These are phyloP conservation scores for Teleopsis dalmanni DNA, from an alignment of 1,140 invertebrate species.

Conservation along the genomic window DNA sequence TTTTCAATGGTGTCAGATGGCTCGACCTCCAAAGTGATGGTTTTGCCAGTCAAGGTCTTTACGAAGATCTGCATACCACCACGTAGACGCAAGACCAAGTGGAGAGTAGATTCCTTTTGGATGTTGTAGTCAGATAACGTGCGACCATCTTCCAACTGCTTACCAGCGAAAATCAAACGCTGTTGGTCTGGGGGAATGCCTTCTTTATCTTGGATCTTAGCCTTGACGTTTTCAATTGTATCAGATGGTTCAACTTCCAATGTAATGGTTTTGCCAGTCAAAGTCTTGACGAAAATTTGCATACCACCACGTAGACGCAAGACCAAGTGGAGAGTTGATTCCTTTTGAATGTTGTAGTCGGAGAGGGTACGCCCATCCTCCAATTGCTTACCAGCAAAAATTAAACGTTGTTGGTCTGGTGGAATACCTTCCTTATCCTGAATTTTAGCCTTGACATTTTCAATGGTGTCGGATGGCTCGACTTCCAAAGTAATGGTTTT, in stretches of 20 bases:
- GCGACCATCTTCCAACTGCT: slow-evolving; percentile 72
- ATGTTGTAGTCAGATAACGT: slow-evolving; percentile 64
- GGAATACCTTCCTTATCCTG: slow-evolving; percentile 83
- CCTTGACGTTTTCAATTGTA: slow-evolving; percentile 75
- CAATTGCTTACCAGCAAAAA: slow-evolving; percentile 85
- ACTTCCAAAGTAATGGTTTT: slow-evolving; percentile 90
- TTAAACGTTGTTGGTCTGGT: slow-evolving; percentile 75
- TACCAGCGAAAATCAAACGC: slow-evolving; percentile 65
- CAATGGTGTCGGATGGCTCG: slow-evolving; percentile 80
- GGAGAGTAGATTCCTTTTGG: slow-evolving; percentile 83
- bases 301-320: slow-evolving; percentile 77
- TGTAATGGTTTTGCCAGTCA: slow-evolving; percentile 80
- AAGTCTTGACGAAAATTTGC: slow-evolving; percentile 73
- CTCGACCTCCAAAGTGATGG: slow-evolving; percentile 74
- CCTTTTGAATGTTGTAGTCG: slow-evolving; percentile 85
- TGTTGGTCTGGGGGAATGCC: slow-evolving; percentile 68
- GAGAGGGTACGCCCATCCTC: slow-evolving; percentile 84
- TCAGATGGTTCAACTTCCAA: slow-evolving; percentile 72
- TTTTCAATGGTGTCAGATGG: slow-evolving; percentile 75
- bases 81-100: slow-evolving; percentile 73
- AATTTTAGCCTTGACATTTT: slow-evolving; percentile 88
- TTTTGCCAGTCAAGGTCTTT: slow-evolving; percentile 76
- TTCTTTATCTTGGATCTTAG: slow-evolving; percentile 67
- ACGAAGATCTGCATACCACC: slow-evolving; percentile 81
- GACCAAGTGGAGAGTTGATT: slow-evolving; percentile 83